These are phyloP conservation scores for Cyanoramphus novaezelandiae DNA, from an alignment of 2,113 vertebrate genomes.

Conservation along the genomic window DNA sequence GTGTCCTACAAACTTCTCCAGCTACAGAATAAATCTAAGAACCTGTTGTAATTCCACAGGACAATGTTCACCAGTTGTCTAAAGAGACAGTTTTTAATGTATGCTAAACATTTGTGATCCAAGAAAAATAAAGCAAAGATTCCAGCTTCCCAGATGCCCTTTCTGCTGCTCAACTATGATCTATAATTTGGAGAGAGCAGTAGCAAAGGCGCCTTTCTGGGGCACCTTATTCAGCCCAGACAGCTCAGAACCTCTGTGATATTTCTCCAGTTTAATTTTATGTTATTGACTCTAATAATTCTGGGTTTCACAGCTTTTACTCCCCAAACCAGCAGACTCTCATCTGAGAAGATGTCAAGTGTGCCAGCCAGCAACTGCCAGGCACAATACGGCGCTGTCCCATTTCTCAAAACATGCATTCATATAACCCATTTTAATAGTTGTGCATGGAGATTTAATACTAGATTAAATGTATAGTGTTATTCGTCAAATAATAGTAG, in stretches of 20 bases:
- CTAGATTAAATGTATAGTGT: background rate
- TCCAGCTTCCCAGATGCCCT: background rate
- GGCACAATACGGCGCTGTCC: background rate
- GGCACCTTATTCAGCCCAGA: background rate
- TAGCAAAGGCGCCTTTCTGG: background rate
- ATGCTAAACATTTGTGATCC: fast-evolving
- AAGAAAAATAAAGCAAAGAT: background rate
- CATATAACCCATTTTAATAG: background rate
- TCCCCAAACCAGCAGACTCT: background rate
- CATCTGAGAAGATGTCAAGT: background rate
- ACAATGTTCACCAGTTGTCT: background rate
- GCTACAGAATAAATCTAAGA: background rate
- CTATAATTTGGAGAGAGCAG: background rate
- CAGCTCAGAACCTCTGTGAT: background rate
- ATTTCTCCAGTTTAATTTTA: background rate
- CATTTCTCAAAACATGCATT: background rate
- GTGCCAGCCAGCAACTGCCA: background rate
- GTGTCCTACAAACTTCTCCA: background rate
- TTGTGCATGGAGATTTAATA: background rate
- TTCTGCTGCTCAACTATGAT: background rate
- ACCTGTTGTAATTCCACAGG: background rate
- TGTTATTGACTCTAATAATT: background rate
- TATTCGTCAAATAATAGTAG: background rate
- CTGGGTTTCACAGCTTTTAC: background rate
- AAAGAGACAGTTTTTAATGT: background rate